These are phyloP conservation scores for Acleris holmiana DNA, from an alignment of 2,888 invertebrate genomes.

Conservation along the genomic window DNA sequence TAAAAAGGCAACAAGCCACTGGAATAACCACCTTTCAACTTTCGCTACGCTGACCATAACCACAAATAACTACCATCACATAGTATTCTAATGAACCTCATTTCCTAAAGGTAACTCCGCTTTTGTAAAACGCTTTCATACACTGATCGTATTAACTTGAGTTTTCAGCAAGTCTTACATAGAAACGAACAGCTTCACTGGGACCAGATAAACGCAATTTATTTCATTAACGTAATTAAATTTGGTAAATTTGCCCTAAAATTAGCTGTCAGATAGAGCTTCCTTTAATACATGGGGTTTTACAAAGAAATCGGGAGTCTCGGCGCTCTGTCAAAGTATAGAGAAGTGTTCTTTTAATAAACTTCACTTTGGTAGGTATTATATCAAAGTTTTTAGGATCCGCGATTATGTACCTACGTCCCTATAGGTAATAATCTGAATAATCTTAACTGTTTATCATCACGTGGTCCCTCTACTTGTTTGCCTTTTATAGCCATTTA, in stretches of 20 bases:
- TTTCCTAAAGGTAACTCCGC: background rate
- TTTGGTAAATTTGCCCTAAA: slow-evolving; percentile 68
- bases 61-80: too few species aligned
- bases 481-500: too few species aligned
- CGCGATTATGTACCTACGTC: too few species aligned
- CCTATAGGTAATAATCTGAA: too few species aligned
- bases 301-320: slow-evolving; percentile 63
- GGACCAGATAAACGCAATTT: slow-evolving; percentile 63
- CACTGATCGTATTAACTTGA: slow-evolving; percentile 40
- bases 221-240: slow-evolving; percentile 76
- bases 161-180: slow-evolving; percentile 49
- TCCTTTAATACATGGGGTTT: slow-evolving; percentile 64
- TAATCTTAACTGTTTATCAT: too few species aligned
- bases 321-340: slow-evolving; percentile 39
- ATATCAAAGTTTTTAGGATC: too few species aligned
- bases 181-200: slow-evolving; percentile 50
- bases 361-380: too few species aligned
- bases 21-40: too few species aligned
- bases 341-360: slow-evolving; percentile 39
- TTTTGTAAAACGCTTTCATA: background rate
- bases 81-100: background rate
- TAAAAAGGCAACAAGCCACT: too few species aligned
- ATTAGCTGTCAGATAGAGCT: slow-evolving; percentile 69
- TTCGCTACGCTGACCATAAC: too few species aligned
- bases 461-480: too few species aligned